Evolutionary conservation across 2,113 vertebrate species (phyloP).

Genomic region (Progne subis): DNA sequence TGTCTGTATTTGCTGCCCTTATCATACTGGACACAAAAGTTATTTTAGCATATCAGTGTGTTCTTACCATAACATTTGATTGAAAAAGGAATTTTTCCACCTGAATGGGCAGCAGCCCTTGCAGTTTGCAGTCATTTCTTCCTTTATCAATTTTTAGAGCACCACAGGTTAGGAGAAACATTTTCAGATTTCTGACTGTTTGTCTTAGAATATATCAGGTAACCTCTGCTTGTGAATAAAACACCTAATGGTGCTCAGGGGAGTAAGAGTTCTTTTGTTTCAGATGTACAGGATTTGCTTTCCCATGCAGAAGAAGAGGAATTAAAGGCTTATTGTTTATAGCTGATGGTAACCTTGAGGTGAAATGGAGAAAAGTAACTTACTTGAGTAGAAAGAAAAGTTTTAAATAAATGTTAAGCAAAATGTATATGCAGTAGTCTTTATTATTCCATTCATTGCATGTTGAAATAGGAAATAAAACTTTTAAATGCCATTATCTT

Average conservation of each 20-base stretch:
- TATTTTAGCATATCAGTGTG: background rate
- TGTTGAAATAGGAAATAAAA: background rate
- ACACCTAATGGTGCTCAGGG: background rate
- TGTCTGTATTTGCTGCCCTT: background rate
- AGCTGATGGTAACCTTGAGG: background rate
- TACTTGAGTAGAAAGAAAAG: background rate
- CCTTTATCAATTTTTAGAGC: background rate
- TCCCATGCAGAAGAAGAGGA: background rate
- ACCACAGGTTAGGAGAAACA: background rate
- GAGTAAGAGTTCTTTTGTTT: background rate
- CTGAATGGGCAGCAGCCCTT: background rate
- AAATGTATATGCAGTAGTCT: background rate
- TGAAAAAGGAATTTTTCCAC: background rate
- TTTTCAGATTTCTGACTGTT: background rate
- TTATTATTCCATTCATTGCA: background rate
- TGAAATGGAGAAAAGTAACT: background rate
- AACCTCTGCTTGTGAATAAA: background rate
- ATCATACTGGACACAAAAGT: background rate
- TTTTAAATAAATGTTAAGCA: background rate
- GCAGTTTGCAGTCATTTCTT: background rate
- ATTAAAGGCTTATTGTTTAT: background rate
- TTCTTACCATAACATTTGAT: background rate
- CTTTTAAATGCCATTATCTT: background rate
- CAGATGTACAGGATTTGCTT: background rate
- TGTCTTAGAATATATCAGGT: background rate